Percentiles rank a stretch among this genome's conserved stretches.
Evolutionary conservation across 2,113 vertebrate genomes (phyloP).

Genomic region (Pterophyllum scalare): DNA sequence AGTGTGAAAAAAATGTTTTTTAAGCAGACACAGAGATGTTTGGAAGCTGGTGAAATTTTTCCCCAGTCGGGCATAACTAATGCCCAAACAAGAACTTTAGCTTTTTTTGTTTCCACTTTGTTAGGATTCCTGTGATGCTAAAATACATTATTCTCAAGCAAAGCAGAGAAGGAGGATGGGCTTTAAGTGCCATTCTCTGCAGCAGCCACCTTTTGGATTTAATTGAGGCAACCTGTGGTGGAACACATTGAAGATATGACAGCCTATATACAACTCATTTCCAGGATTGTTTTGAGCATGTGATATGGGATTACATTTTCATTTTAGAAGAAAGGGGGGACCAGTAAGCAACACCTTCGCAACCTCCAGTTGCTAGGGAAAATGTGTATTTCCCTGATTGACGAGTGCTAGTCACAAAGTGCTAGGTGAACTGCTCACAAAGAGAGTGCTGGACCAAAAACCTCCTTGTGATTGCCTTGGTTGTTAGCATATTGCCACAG

Average conservation of each 20-base stretch:
- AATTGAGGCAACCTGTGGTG: slow-evolving; percentile 47
- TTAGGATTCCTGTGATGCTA: slow-evolving; percentile 25
- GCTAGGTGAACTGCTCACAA: not conserved
- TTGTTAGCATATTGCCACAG: not conserved
- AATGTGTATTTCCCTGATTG: not conserved
- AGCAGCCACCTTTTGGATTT: slow-evolving; percentile 55
- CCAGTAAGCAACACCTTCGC: not conserved
- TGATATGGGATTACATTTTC: slow-evolving; percentile 42
- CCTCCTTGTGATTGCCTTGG: not conserved
- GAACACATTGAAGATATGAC: slow-evolving; percentile 40
- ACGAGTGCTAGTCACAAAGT: not conserved
- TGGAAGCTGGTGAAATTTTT: slow-evolving; percentile 53
- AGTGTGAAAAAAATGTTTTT: slow-evolving; percentile 42
- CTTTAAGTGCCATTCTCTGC: slow-evolving; percentile 51
- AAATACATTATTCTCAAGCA: slow-evolving; percentile 35
- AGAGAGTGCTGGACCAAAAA: not conserved
- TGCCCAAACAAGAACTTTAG: slow-evolving; percentile 24
- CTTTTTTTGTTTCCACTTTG: slow-evolving; percentile 40
- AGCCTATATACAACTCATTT: slow-evolving; percentile 54
- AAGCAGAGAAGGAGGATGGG: slow-evolving; percentile 22
- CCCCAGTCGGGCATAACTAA: slow-evolving; percentile 59
- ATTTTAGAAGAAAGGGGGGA: no score
- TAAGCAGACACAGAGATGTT: slow-evolving; percentile 56
- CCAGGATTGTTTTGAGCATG: slow-evolving; percentile 44
- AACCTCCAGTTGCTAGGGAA: not conserved